Base-by-base conservation (phyloP, 2,888 invertebrate genomes). In the Tiphia femorata region DNA sequence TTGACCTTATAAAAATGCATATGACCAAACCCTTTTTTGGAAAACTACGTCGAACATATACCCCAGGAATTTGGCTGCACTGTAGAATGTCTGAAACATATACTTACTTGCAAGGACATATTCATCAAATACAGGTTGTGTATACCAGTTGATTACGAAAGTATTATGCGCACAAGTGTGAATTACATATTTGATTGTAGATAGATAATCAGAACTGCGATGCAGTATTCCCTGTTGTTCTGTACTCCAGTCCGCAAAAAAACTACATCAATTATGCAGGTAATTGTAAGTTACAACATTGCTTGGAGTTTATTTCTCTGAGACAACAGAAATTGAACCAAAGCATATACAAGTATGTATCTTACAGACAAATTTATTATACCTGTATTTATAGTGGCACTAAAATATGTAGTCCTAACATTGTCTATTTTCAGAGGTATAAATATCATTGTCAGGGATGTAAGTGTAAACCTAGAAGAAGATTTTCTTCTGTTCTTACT, bases 1-100 rank as follows among this genome's bases (percentile, higher is more conserved):
- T 93, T 50, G 93, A 94, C 78, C 88, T 95, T 66, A 89, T 89
- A 44, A 92, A 91, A 80, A 94, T 95, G 94, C 91, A 91, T 70
- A 93, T 95, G 92, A 90, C 92, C 0, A 93, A 93, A 79, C 94
- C 95, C 0, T 94, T 93, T 83, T 93, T 91, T 75, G 93, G 93
- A 0, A 92, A 92, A 73, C 80, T 95, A 19, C 84, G 91, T 35
- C 85, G 95, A 33, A 89, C 88, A 0, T 92, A 92, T 76, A 87
- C 87, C 51, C 93, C 94, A 1, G 93, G 90, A 0, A 75, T 93
- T 35, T 93, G 92, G 90, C 71, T 91, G 62, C 92, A 93, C 70
- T 85, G 89, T 62, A 85, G 93, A 35, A 89, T 88, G 78, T 93
- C 94, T 0, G 85, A 87, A 23, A 89, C 90, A 44, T 88, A 90